Percentiles rank a stretch among this genome's conserved stretches.
Evolutionary conservation across 2,113 vertebrate species (phyloP).

Genomic region (Leuciscus idus): DNA sequence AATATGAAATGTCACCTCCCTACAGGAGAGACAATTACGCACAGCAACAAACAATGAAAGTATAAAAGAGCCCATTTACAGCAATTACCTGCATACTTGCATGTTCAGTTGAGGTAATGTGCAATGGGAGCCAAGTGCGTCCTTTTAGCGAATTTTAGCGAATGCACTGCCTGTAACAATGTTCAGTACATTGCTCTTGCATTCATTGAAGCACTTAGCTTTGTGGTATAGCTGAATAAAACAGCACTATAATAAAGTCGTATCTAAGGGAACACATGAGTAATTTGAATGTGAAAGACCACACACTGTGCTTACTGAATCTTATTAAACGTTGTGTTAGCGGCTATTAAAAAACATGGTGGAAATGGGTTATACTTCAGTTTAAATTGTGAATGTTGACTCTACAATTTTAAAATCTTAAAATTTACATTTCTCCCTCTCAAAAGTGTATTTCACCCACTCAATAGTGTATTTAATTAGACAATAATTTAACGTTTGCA

Average conservation of each 20-base stretch:
- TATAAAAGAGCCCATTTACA: neutral
- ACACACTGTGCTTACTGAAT: neutral
- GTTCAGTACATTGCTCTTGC: neutral
- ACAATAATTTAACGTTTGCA: too few relatives aligned
- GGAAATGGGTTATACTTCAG: too few relatives aligned
- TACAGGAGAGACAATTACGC: neutral
- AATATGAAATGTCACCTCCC: conserved; percentile 10
- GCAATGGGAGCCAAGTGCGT: neutral
- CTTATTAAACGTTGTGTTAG: neutral
- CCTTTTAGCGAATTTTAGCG: neutral
- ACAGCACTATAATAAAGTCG: neutral
- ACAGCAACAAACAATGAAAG: neutral
- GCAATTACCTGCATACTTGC: neutral
- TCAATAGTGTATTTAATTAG: too few relatives aligned
- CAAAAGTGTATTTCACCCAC: too few relatives aligned
- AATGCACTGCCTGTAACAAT: neutral
- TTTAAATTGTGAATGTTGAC: too few relatives aligned
- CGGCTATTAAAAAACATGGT: neutral
- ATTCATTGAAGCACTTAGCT: neutral
- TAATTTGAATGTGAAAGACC: too few relatives aligned
- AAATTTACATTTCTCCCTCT: too few relatives aligned
- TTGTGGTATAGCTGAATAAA: neutral
- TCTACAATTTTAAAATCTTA: too few relatives aligned
- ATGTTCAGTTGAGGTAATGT: neutral
- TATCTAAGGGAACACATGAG: neutral